phyloP scores from a whole-genome alignment of 2,797 vertebrate genomes.

The Gastrophryne carolinensis region DNA sequence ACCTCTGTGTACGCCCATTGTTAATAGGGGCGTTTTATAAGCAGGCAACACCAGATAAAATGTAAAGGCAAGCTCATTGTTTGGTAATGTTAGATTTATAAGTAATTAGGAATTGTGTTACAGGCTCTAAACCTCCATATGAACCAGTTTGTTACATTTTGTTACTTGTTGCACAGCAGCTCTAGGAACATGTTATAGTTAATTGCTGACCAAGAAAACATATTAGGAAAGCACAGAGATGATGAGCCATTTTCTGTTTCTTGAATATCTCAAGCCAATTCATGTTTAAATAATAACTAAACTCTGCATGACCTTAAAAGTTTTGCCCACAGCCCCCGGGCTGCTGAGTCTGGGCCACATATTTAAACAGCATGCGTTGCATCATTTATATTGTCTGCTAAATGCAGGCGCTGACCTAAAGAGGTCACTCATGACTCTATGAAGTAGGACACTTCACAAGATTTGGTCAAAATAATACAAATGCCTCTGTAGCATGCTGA shows the following conservation, averaged over 20 bases:
- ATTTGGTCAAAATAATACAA: constrained; percentile 30
- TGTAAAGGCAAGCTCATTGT: no score
- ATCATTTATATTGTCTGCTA: constrained; percentile 49
- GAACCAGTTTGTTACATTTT: no score
- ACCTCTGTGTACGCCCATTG: no score
- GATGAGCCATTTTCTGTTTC: constrained; percentile 36
- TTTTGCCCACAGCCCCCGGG: constrained; percentile 14
- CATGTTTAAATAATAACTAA: constrained; percentile 50
- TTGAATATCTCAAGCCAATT: constrained; percentile 33
- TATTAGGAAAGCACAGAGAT: not conserved
- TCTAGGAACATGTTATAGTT: no score
- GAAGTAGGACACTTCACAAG: constrained; percentile 8
- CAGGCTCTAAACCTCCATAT: no score
- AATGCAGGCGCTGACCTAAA: constrained; percentile 45
- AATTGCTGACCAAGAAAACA: constrained; percentile 33
- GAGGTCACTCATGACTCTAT: constrained; percentile 35
- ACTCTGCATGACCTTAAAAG: constrained; percentile 51
- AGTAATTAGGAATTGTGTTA: no score
- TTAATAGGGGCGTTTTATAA: no score
- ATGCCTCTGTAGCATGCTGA: not conserved
- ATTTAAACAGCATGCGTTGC: constrained; percentile 39
- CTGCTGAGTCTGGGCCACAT: constrained; percentile 28
- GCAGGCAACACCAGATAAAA: no score
- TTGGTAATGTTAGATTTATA: no score
- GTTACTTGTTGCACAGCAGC: no score